Evolutionary conservation across 1,140 invertebrate genomes (phyloP).

Genomic region (Ips nitidus): DNA sequence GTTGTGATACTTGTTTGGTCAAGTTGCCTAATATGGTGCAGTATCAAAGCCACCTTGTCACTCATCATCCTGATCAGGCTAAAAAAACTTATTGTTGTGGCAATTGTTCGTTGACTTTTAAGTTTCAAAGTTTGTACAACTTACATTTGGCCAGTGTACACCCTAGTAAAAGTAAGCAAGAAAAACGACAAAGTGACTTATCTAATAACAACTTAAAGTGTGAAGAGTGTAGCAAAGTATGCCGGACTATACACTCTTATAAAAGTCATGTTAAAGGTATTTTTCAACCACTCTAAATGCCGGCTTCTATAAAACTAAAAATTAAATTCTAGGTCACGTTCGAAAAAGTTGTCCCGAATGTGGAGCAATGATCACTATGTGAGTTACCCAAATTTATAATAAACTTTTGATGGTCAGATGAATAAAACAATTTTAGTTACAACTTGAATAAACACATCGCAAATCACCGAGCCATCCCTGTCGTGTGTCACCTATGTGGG

Average conservation of each 20-base stretch:
- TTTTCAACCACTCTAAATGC: no score
- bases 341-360: slow-evolving; percentile 27
- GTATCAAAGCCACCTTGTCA: slow-evolving; percentile 22
- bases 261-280: slow-evolving; percentile 28
- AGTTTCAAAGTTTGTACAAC: slow-evolving; percentile 27
- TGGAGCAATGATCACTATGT: slow-evolving; percentile 24
- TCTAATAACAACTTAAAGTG: slow-evolving; percentile 13
- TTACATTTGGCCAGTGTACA: slow-evolving; percentile 19
- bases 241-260: neutral
- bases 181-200: slow-evolving; percentile 5
- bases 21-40: slow-evolving; percentile 18
- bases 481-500: slow-evolving; percentile 43
- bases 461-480: slow-evolving; percentile 31
- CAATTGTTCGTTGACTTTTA: slow-evolving; percentile 17
- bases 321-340: slow-evolving; percentile 22
- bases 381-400: slow-evolving; percentile 7
- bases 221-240: slow-evolving; percentile 26
- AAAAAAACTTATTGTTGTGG: slow-evolving; percentile 19
- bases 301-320: no score
- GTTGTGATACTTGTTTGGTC: slow-evolving; percentile 19
- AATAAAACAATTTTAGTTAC: slow-evolving; percentile 16
- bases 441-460: slow-evolving; percentile 39
- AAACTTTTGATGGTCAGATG: neutral
- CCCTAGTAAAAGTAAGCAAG: slow-evolving; percentile 7
- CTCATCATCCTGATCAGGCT: slow-evolving; percentile 17